Percentiles rank a stretch among this genome's conserved stretches.
These are phyloP conservation scores for Asteroscopus sphinx DNA, from an alignment of 2,888 invertebrate species.

Conservation along the genomic window DNA sequence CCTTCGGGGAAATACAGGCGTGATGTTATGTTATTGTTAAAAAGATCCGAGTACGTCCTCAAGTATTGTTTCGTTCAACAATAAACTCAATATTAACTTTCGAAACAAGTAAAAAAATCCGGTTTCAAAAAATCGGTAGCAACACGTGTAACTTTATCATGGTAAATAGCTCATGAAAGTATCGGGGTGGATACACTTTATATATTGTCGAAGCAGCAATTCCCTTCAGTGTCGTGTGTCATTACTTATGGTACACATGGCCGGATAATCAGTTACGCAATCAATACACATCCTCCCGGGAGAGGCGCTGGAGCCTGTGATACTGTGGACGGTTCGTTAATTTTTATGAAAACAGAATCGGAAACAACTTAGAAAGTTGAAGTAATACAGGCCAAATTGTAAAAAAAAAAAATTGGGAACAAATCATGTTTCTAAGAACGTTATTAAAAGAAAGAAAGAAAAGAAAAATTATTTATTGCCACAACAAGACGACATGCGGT, in stretches of 20 bases:
- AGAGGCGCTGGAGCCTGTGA: slow-evolving; percentile 36
- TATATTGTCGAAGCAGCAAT: slow-evolving; percentile 34
- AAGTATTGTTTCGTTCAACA: no score
- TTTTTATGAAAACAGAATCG: slow-evolving; percentile 23
- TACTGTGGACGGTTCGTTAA: slow-evolving; percentile 38
- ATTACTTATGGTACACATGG: slow-evolving; percentile 47
- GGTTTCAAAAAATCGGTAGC: background rate
- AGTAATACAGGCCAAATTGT: background rate
- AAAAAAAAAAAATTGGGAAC: no score
- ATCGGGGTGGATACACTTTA: slow-evolving; percentile 13
- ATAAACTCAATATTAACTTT: no score
- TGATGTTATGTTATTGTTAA: no score
- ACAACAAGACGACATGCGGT: no score
- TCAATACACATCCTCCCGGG: slow-evolving; percentile 48
- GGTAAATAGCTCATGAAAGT: slow-evolving; percentile 24
- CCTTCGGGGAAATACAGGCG: no score
- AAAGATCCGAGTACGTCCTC: no score
- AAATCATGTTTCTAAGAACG: no score
- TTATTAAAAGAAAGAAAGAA: no score
- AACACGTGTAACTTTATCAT: slow-evolving; percentile 18
- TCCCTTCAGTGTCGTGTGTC: slow-evolving; percentile 48
- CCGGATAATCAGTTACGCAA: slow-evolving; percentile 49
- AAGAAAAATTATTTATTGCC: no score
- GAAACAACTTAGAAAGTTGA: background rate
- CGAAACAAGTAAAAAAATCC: no score